A percentile compares a stretch with the other conserved stretches of the same genome.
Conservation (phyloP, 2,888 invertebrate species). For the Zhengitettix transpicula region DNA sequence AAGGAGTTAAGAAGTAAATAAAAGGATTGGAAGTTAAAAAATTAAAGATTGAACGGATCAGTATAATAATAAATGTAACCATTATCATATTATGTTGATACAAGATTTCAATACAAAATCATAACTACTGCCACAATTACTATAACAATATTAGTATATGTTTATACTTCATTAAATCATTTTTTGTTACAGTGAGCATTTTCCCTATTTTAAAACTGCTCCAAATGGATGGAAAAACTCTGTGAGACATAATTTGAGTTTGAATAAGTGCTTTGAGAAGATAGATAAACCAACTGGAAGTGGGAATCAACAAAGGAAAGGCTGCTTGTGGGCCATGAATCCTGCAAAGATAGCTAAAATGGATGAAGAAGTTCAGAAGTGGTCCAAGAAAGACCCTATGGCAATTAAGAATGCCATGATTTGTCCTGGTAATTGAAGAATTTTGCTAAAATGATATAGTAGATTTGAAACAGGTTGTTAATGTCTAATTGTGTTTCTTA, state of each 20-base stretch:
- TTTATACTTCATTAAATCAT: too few relatives aligned
- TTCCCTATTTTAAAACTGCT: slow-evolving; percentile 96
- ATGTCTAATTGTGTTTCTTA: not conserved
- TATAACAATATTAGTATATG: too few relatives aligned
- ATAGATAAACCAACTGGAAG: slow-evolving; percentile 87
- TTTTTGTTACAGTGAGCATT: slow-evolving; percentile 66
- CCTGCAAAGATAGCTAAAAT: slow-evolving; percentile 88
- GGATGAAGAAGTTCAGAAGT: slow-evolving; percentile 96
- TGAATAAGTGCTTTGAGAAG: slow-evolving; percentile 97
- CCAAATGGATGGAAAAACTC: slow-evolving; percentile 99
- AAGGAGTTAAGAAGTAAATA: too few relatives aligned
- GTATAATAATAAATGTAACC: too few relatives aligned
- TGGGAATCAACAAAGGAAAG: slow-evolving; percentile 64
- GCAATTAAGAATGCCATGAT: slow-evolving; percentile 90
- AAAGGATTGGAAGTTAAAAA: too few relatives aligned
- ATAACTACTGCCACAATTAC: too few relatives aligned
- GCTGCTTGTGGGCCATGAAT: slow-evolving; percentile 94
- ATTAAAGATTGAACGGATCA: too few relatives aligned
- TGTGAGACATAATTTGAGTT: slow-evolving; percentile 87
- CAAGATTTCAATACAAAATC: too few relatives aligned
- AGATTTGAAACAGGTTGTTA: not conserved
- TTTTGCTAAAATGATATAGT: not conserved
- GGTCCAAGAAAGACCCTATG: slow-evolving; percentile 87
- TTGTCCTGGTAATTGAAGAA: slow-evolving; percentile 50
- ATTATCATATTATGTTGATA: too few relatives aligned